These are phyloP conservation scores for Erythrocercus mccallii DNA, from an alignment of 2,113 vertebrate genomes.

Conservation along the genomic window DNA sequence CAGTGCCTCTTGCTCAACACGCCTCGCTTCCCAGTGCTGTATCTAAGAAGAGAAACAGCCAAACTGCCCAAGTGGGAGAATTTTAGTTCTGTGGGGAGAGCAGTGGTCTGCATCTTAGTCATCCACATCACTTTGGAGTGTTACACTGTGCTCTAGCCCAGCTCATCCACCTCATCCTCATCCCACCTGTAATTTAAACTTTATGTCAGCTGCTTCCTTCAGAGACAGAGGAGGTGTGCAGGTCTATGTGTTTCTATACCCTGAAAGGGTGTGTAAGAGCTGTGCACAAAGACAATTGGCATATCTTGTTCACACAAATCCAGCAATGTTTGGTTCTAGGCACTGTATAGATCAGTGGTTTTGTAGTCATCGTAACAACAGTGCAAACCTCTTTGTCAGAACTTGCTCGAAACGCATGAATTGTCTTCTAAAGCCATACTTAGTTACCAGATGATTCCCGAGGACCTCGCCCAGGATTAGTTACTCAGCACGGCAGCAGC, in stretches of 20 bases:
- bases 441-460: no score
- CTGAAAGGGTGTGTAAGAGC: neutral
- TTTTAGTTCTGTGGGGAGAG: neutral
- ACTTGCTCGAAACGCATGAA: neutral
- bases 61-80: neutral
- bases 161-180: no score
- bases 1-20: neutral
- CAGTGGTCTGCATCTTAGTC: neutral
- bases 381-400: neutral
- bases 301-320: neutral
- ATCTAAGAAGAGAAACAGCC: neutral
- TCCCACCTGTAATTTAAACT: neutral
- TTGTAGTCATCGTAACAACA: neutral
- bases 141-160: neutral
- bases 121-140: neutral
- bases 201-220: neutral
- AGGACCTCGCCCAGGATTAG: neutral
- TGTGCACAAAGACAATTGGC: neutral
- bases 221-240: neutral
- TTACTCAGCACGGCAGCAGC: neutral
- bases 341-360: neutral
- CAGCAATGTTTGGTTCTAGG: neutral
- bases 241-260: neutral
- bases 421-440: neutral
- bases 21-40: accelerated